These are phyloP conservation scores for Plecotus auritus DNA, from an alignment of 2,113 vertebrate species.

Conservation along the genomic window DNA sequence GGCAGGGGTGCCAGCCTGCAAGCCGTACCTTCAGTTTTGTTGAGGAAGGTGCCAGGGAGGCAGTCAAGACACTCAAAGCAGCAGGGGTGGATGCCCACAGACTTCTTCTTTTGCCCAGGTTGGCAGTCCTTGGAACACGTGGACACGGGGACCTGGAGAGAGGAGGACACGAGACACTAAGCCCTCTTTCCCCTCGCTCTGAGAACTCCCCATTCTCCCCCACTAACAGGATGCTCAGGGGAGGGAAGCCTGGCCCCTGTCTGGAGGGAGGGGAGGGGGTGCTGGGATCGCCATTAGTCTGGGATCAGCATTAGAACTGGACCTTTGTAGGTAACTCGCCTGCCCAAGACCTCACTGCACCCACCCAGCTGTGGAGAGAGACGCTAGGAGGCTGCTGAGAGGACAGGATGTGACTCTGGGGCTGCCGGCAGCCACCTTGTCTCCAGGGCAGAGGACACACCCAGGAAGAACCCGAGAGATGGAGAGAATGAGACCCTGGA, in stretches of 20 bases:
- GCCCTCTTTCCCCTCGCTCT: not conserved
- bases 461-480: not conserved
- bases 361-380: not conserved
- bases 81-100: constrained; percentile 80
- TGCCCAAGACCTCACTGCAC: not conserved
- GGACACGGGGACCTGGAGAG: constrained; percentile 80
- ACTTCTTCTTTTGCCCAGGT: constrained; percentile 78
- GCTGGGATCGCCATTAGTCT: no score
- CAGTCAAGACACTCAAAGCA: constrained; percentile 88
- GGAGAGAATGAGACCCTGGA: not conserved
- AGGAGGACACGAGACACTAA: not conserved
- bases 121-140: constrained; percentile 84
- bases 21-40: constrained; percentile 74
- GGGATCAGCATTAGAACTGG: not conserved
- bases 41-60: constrained; percentile 81
- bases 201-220: rapidly evolving
- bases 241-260: not conserved
- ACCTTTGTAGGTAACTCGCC: not conserved
- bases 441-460: not conserved
- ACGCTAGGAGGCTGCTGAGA: not conserved
- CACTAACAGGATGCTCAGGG: rapidly evolving
- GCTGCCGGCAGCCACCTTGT: not conserved
- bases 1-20: rapidly evolving
- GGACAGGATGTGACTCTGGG: not conserved
- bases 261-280: not conserved